Conservation (phyloP, 2,888 invertebrate genomes). For the Amphipyra tragopoginis region DNA sequence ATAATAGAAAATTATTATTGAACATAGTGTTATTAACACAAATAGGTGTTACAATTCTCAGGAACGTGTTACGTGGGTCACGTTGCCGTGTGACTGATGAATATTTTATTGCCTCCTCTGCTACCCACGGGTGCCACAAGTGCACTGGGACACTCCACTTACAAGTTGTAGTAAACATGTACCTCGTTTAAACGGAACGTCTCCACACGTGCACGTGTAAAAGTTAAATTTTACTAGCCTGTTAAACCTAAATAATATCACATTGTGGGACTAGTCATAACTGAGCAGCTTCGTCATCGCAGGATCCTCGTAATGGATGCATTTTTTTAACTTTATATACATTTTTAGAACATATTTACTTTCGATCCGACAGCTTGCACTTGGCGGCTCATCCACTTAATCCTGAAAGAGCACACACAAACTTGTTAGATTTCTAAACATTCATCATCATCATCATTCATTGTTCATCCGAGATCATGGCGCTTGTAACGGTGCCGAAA, state of each 20-base stretch:
- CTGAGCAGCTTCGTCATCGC: conserved; percentile 34
- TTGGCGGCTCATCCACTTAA: conserved; percentile 5
- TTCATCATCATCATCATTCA: no score
- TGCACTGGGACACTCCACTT: conserved; percentile 53
- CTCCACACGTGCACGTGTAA: conserved; percentile 28
- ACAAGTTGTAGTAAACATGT: conserved; percentile 44
- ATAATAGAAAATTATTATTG: conserved; percentile 48
- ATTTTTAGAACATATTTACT: conserved; percentile 4
- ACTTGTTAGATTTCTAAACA: neutral
- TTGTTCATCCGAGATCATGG: no score
- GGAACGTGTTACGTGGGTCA: conserved; percentile 68
- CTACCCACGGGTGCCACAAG: conserved; percentile 72
- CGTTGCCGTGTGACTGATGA: conserved; percentile 83
- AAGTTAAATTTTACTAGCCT: conserved; percentile 28
- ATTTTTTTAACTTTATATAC: neutral
- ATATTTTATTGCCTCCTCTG: conserved; percentile 83
- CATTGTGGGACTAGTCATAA: conserved; percentile 58
- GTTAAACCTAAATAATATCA: conserved; percentile 45
- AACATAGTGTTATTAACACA: conserved; percentile 52
- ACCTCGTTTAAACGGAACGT: conserved; percentile 42
- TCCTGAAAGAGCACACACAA: conserved; percentile 11
- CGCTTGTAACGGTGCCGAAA: no score
- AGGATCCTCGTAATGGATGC: conserved; percentile 17
- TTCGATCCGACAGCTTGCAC: neutral
- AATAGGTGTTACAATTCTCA: conserved; percentile 57